phyloP scores from a whole-genome alignment of 2,888 invertebrate species.

The Apocheima hispidaria region DNA sequence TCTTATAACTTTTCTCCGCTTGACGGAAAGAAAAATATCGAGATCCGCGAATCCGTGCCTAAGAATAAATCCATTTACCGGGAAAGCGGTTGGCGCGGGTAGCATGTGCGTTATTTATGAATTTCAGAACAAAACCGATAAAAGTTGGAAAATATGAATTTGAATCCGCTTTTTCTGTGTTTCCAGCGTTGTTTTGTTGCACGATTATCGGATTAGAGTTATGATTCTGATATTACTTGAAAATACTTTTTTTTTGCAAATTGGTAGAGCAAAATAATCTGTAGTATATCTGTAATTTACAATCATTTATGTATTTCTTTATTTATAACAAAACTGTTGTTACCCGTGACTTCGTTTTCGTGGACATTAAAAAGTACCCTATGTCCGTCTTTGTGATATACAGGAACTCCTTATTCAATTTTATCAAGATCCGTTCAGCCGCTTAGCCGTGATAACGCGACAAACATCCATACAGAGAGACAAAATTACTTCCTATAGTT shows the following conservation, averaged over 20 bases:
- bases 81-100: conserved; percentile 33
- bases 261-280: background rate
- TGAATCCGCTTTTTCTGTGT: conserved; percentile 46
- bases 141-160: conserved; percentile 55
- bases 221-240: conserved; percentile 13
- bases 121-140: conserved; percentile 57
- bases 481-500: too few relatives aligned
- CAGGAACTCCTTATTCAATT: too few relatives aligned
- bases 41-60: conserved; percentile 1
- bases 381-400: too few relatives aligned
- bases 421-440: too few relatives aligned
- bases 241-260: background rate
- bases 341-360: too few relatives aligned
- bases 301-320: background rate
- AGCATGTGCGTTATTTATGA: conserved; percentile 53
- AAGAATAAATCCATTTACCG: conserved; percentile 26
- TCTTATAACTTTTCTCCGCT: conserved; percentile 12
- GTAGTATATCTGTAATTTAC: background rate
- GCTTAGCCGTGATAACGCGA: too few relatives aligned
- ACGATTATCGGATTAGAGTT: conserved; percentile 44
- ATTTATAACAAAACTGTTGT: too few relatives aligned
- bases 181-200: conserved; percentile 38
- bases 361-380: too few relatives aligned
- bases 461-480: too few relatives aligned
- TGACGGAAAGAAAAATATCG: conserved; percentile 17